Evolutionary conservation across 2,888 invertebrate genomes (phyloP).

Genomic region (Andrena bicolor): DNA sequence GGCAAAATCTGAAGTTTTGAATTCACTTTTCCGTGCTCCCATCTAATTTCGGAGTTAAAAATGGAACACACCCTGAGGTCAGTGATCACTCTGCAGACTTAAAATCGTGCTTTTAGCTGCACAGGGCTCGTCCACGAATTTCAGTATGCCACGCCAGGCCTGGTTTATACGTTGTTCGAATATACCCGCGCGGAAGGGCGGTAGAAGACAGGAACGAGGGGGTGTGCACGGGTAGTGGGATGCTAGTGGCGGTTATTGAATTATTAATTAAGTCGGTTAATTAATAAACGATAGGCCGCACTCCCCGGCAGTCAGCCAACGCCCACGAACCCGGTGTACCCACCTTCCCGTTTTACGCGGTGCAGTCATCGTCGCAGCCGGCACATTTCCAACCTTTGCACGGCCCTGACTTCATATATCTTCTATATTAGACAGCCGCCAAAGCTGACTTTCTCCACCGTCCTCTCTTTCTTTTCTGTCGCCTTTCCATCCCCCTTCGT

Average conservation of each 20-base stretch:
- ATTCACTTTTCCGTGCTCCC: no score
- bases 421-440: slow-evolving; percentile 50
- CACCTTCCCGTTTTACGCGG: slow-evolving; percentile 45
- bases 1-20: no score
- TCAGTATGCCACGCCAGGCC: slow-evolving; percentile 40
- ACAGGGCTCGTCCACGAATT: slow-evolving; percentile 43
- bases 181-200: slow-evolving; percentile 13
- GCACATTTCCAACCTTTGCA: slow-evolving; percentile 34
- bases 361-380: slow-evolving; percentile 36
- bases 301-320: slow-evolving; percentile 66
- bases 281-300: slow-evolving; percentile 78
- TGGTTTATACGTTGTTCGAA: slow-evolving; percentile 49
- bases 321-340: slow-evolving; percentile 27
- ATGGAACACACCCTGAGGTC: no score
- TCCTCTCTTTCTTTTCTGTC: background rate
- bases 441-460: slow-evolving; percentile 25
- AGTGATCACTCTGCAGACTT: no score
- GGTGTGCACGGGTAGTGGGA: slow-evolving; percentile 34
- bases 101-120: background rate
- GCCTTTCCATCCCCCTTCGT: background rate
- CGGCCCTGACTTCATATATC: slow-evolving; percentile 46
- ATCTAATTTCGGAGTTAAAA: no score
- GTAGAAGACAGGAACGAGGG: slow-evolving; percentile 14
- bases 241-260: slow-evolving; percentile 76
- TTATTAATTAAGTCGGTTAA: slow-evolving; percentile 81